Base-by-base conservation (phyloP, 2,113 vertebrate genomes). In the Egretta garzetta region DNA sequence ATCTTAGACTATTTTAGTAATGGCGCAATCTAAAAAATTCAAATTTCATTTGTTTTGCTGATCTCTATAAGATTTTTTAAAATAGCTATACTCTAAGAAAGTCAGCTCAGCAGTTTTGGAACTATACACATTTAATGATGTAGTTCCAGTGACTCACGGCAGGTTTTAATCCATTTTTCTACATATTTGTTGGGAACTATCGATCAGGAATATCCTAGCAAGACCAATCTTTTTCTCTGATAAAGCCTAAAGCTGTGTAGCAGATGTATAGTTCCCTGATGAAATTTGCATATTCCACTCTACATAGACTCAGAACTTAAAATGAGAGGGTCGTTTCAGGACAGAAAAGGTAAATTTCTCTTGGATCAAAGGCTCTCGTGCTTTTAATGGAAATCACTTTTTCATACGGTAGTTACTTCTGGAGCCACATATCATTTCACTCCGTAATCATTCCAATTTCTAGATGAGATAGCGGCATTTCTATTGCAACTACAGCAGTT, bases 331-430 rank as follows among this genome's bases (percentile, higher is more conserved):
- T 92, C 62, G 67, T 91, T 92, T 91, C 76, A 95, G 95, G 89
- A 79, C 70, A 90, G 72, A 83, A 84, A 68, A 80, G 33, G 64
- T 32, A 79, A 27, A 68, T 84, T 93, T 92, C 21, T 94, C 47
- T 30, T 85, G 70, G 35, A 85, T 52, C 80, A 92, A 96, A 72
- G 64, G 39, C 23, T 41, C 32, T 77, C 70, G 5, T 92, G 73
- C 72, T 95, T 92, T 79, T 82, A 92, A 88, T 50, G 76, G 76
- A 92, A 91, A 91, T 88, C 39, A 45, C 49, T 60, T 93, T 68
- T 82, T 95, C 33, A 37, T 49, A 64, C 6, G 1, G 64, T 79
- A 84, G 45, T 89, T 92, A 67, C 47, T 86, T 71, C 47, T 88
- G 60, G 39, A 91, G 24, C 60, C 33, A 72, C n/a, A 22, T 81